Evolutionary conservation across 2,888 invertebrate species (phyloP), one percentile per base, ranked within the genome.

Genomic region (Pterobdella sp.): DNA sequence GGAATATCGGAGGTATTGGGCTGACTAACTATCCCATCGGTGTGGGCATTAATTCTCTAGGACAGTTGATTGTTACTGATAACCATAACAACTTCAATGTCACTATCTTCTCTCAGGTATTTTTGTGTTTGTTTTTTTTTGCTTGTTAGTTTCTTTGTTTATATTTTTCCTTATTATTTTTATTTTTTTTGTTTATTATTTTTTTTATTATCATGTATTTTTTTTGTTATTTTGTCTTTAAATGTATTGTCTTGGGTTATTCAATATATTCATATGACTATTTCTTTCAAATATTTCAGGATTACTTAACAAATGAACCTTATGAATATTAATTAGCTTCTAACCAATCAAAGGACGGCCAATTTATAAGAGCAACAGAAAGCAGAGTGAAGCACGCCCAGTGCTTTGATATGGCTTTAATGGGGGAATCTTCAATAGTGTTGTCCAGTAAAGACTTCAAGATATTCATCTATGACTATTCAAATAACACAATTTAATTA

Each of bases 71-170:
- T 10, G 73, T 76, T 4, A 75, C 76, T 1, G 76, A 76, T 73
- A 76, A 76, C 64, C 76, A 76, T 74, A 76, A 76, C 76, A 76
- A 76, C 75, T 76, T 76, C 60, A 76, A 76, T 69, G 74, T 76
- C 69, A 76, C 76, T 22, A 42, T 75, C n/a, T 76, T 76, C 69
- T 73, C 74, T 4, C 75, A 75, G 71, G 71, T 68, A 4, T 29
- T 14, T n/a, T n/a, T n/a, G n/a, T n/a, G n/a, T n/a, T n/a, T n/a
- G n/a, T n/a, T n/a, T n/a, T n/a, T n/a, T n/a, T n/a, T n/a, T n/a
- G n/a, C n/a, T n/a, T n/a, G n/a, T n/a, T n/a, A n/a, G n/a, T n/a
- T n/a, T n/a, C n/a, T n/a, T n/a, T n/a, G n/a, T n/a, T n/a, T n/a
- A n/a, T n/a, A n/a, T n/a, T n/a, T n/a, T n/a, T n/a, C n/a, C n/a